Evolutionary conservation across 2,888 invertebrate species (phyloP).

Genomic region (Byasa hedistus): DNA sequence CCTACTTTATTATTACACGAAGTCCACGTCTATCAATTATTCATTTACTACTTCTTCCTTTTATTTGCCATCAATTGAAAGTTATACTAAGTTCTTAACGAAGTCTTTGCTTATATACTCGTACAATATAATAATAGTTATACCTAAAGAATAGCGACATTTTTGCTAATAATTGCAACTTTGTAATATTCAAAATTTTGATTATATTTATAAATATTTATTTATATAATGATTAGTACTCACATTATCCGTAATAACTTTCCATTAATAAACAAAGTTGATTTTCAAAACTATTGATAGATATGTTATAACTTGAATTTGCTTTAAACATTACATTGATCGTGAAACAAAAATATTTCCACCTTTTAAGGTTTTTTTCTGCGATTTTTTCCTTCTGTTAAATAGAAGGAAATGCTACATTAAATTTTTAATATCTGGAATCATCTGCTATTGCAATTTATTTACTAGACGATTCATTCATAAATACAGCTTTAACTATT

Average conservation of each 20-base stretch:
- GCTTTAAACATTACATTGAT: neutral
- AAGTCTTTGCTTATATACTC: neutral
- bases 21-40: slow-evolving; percentile 30
- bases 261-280: neutral
- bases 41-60: slow-evolving; percentile 18
- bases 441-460: no score
- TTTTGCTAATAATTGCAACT: neutral
- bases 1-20: slow-evolving; percentile 16
- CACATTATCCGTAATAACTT: neutral
- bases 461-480: no score
- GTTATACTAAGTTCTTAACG: neutral
- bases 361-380: no score
- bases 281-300: neutral
- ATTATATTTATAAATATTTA: no score
- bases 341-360: neutral
- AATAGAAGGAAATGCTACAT: no score
- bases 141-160: neutral
- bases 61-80: neutral
- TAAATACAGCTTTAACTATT: no score
- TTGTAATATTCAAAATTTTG: no score
- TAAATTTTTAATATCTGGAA: no score
- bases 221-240: no score
- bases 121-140: no score
- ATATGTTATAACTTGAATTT: neutral
- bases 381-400: no score